These are phyloP conservation scores for Myotis brandtii DNA, from an alignment of 2,113 vertebrate species.

Conservation along the genomic window DNA sequence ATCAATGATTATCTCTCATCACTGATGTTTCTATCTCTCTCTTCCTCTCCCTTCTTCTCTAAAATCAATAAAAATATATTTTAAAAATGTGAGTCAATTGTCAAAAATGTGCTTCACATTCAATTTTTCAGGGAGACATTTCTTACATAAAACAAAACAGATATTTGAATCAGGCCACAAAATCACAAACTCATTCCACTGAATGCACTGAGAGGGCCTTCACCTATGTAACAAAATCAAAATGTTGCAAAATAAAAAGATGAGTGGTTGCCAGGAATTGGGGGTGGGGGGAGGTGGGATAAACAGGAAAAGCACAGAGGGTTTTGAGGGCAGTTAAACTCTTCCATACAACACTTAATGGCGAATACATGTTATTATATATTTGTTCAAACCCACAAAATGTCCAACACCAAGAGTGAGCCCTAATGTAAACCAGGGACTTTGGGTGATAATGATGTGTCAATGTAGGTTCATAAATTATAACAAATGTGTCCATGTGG, in stretches of 20 bases:
- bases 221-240: conserved; percentile 37
- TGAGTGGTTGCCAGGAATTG: too few relatives aligned
- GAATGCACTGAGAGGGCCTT: background rate
- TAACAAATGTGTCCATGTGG: background rate
- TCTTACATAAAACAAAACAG: conserved; percentile 42
- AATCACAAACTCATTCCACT: conserved; percentile 33
- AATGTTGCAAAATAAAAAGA: background rate
- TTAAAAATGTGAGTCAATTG: conserved; percentile 51
- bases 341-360: background rate
- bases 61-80: too few relatives aligned
- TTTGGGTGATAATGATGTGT: background rate
- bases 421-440: background rate
- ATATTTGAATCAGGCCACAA: conserved; percentile 42
- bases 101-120: conserved; percentile 32
- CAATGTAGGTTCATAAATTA: background rate
- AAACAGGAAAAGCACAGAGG: background rate
- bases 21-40: too few relatives aligned
- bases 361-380: background rate
- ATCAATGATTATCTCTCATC: too few relatives aligned
- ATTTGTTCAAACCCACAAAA: background rate
- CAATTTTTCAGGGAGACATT: conserved; percentile 44
- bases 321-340: background rate
- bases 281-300: background rate
- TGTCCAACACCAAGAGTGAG: background rate
- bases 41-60: too few relatives aligned